These are phyloP conservation scores for Halocynthia aurantium DNA, from an alignment of 23 tunicate genomes.

Conservation along the genomic window DNA sequence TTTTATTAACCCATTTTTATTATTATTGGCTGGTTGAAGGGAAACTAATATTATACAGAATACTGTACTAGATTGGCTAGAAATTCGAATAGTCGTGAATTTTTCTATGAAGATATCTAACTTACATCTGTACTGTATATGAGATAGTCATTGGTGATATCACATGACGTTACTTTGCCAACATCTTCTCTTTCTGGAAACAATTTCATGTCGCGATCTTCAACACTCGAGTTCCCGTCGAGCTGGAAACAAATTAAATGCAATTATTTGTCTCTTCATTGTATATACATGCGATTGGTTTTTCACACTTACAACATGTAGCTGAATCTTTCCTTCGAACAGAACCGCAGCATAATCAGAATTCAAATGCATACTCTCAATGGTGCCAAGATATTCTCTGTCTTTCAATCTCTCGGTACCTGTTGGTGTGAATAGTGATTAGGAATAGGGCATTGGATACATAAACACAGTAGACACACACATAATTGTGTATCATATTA, in stretches of 20 bases:
- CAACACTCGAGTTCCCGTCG: conserved; percentile 55
- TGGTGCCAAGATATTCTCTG: conserved; percentile 81
- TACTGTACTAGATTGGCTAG: too few species aligned
- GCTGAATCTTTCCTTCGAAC: conserved; percentile 87
- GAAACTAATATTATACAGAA: too few species aligned
- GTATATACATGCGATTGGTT: background rate
- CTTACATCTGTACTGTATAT: conserved; percentile 80
- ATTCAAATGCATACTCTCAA: conserved; percentile 73
- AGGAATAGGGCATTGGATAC: background rate
- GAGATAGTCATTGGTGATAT: conserved; percentile 77
- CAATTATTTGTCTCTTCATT: too few species aligned
- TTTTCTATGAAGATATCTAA: background rate
- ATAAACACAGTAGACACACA: too few species aligned
- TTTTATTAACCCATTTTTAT: too few species aligned
- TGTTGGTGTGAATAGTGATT: background rate
- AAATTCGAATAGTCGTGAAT: too few species aligned
- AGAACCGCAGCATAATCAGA: conserved; percentile 83
- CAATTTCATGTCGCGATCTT: conserved; percentile 68
- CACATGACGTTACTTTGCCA: conserved; percentile 65
- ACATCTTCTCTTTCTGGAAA: conserved; percentile 78
- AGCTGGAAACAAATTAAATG: conserved; percentile 28
- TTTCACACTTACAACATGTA: conserved; percentile 71
- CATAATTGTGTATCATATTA: too few species aligned
- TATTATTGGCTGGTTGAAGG: too few species aligned
- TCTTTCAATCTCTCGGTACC: conserved; percentile 49